These are phyloP conservation scores for Petrocephalus zakoni DNA, from an alignment of 2,113 vertebrate genomes.

Conservation along the genomic window DNA sequence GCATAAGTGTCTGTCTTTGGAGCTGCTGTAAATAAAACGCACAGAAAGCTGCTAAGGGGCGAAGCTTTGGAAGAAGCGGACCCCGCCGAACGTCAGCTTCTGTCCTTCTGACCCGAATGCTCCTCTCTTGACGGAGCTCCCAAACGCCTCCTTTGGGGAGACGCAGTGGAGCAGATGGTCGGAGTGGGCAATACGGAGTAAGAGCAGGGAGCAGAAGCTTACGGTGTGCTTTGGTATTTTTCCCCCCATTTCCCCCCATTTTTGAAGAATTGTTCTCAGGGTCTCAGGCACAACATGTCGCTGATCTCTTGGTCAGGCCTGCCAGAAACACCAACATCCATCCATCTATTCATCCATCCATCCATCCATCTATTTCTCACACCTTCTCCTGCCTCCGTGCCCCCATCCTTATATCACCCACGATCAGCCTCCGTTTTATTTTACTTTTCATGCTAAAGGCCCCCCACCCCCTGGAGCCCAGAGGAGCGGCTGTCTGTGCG, in stretches of 20 bases:
- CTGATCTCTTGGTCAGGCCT: slow-evolving; percentile 39
- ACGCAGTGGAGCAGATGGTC: background rate
- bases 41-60: background rate
- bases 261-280: background rate
- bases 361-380: background rate
- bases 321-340: slow-evolving; percentile 8
- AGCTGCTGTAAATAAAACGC: background rate
- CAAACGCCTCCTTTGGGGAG: background rate
- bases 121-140: background rate
- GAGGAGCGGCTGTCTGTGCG: background rate
- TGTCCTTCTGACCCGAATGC: background rate
- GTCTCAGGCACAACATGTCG: background rate
- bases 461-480: background rate
- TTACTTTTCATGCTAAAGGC: background rate
- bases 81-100: background rate
- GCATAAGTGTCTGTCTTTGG: background rate
- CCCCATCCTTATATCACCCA: background rate
- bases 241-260: slow-evolving; percentile 15
- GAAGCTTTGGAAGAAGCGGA: background rate
- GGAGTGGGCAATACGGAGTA: slow-evolving; percentile 1
- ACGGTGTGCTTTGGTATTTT: background rate
- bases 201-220: slow-evolving; percentile 1
- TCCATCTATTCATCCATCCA: background rate
- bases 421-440: background rate
- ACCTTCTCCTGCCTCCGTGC: background rate